Conservation (phyloP, 2,113 vertebrate genomes). For the Ceuthmochares aereus region DNA sequence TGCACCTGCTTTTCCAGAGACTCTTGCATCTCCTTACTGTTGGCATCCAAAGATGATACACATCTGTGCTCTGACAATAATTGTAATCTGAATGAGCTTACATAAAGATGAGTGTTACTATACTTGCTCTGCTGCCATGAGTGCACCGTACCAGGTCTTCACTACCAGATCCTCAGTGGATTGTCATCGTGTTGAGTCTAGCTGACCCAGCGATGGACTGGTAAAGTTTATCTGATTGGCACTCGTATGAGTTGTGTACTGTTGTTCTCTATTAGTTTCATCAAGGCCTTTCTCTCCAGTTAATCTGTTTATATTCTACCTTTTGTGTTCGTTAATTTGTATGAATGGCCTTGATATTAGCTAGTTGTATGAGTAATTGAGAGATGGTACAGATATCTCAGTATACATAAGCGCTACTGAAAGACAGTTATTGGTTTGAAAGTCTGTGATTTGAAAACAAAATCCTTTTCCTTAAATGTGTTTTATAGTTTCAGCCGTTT, state of each 20-base stretch:
- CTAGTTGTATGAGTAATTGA: not conserved
- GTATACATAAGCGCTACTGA: not conserved
- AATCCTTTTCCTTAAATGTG: not conserved
- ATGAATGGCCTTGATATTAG: not conserved
- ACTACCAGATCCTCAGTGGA: not conserved
- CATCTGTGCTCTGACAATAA: not conserved
- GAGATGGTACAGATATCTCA: not conserved
- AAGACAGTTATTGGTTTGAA: not conserved
- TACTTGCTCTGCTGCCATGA: not conserved
- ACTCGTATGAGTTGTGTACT: fast-evolving
- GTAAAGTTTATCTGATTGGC: not conserved
- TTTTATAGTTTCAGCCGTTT: not conserved
- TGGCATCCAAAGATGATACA: not conserved
- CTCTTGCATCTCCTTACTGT: not conserved
- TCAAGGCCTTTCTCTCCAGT: not conserved
- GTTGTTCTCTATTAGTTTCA: not conserved
- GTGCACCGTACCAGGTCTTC: not conserved
- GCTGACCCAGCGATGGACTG: not conserved
- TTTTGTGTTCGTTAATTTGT: not conserved
- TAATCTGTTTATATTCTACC: not conserved
- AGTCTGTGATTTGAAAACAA: not conserved
- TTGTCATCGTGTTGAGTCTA: not conserved
- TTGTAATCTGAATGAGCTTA: no score
- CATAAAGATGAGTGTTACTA: not conserved
- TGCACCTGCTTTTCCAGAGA: not conserved